Conservation (phyloP, 2,888 invertebrate genomes). For the Conistra vaccinii region DNA sequence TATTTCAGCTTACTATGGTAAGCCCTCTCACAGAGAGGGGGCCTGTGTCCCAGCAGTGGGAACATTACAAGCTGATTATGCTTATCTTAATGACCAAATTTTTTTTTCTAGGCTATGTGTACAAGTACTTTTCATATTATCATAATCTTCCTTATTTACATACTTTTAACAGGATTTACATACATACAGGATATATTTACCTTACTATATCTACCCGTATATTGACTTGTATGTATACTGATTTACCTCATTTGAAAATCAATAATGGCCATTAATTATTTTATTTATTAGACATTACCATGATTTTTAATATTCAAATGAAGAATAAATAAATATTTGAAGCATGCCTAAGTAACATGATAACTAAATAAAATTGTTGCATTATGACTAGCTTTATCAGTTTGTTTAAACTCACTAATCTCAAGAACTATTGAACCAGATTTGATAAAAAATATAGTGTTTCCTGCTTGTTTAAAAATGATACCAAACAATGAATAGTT, state of each 20-base stretch:
- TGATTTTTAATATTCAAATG: slow-evolving; percentile 23
- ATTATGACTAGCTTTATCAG: slow-evolving; percentile 23
- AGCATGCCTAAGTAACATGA: too few species aligned
- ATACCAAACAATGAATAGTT: slow-evolving; percentile 29
- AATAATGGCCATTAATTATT: not conserved
- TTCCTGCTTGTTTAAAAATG: slow-evolving; percentile 30
- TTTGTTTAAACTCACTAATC: slow-evolving; percentile 43
- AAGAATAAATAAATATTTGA: slow-evolving; percentile 26
- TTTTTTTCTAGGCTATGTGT: not conserved
- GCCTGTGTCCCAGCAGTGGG: not conserved
- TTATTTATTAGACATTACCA: not conserved
- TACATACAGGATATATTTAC: not conserved
- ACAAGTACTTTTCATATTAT: not conserved
- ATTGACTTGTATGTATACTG: not conserved
- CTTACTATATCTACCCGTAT: not conserved
- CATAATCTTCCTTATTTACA: not conserved
- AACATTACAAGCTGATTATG: not conserved
- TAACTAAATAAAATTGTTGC: slow-evolving; percentile 5
- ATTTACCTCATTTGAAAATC: not conserved
- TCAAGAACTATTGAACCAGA: slow-evolving; percentile 48
- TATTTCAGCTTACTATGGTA: not conserved
- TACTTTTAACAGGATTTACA: not conserved
- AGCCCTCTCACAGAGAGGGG: not conserved
- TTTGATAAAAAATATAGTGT: slow-evolving; percentile 38
- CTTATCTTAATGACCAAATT: not conserved